Percentiles rank a stretch among this genome's conserved stretches.
phyloP scores from a whole-genome alignment of 2,113 vertebrate species.

The Butorides virescens region DNA sequence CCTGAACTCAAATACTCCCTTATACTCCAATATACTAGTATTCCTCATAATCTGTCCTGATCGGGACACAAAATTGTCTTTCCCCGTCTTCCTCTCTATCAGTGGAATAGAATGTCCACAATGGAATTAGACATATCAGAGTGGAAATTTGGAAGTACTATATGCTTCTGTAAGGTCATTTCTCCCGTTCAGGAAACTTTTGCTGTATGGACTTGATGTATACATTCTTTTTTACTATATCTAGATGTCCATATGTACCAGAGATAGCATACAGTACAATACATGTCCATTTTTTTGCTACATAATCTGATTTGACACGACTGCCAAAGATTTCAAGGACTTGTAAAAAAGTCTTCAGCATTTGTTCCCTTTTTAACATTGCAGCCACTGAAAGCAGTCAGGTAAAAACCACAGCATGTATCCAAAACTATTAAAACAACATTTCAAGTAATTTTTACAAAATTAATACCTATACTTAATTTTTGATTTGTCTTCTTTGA shows the following conservation, averaged over 20 bases:
- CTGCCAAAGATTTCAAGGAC: neutral
- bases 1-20: neutral
- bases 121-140: neutral
- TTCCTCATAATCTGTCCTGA: neutral
- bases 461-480: neutral
- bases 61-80: neutral
- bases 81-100: neutral
- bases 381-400: neutral
- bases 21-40: neutral
- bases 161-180: neutral
- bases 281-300: neutral
- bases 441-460: neutral
- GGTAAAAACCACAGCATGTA: neutral
- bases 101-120: neutral
- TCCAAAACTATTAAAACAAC: neutral
- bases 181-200: neutral
- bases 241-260: neutral
- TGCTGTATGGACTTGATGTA: neutral
- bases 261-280: neutral
- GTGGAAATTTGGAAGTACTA: neutral
- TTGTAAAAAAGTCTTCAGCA: neutral
- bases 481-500: neutral
- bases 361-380: neutral
- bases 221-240: neutral
- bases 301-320: neutral